A percentile compares a stretch with the other conserved stretches of the same genome.
phyloP scores from a whole-genome alignment of 2,113 vertebrate species.

The Elachura formosa region DNA sequence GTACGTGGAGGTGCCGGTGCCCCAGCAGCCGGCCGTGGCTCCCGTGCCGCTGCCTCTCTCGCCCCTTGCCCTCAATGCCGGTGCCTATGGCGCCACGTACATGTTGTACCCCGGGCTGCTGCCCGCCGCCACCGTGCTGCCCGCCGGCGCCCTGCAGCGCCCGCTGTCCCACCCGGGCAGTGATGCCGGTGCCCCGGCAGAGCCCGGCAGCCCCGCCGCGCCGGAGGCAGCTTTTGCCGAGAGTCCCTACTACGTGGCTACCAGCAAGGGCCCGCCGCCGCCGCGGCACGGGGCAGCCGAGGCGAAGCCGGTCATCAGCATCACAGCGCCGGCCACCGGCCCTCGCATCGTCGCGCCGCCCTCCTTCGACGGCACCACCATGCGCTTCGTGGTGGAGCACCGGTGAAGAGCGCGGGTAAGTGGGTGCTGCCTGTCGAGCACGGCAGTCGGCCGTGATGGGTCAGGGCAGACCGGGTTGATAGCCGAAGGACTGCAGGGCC shows the following conservation, averaged over 20 bases:
- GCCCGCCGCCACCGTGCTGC: constrained; percentile 75
- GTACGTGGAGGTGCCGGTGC: constrained; percentile 89
- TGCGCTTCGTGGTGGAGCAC: constrained; percentile 97
- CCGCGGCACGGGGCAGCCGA: constrained; percentile 33
- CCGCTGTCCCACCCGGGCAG: constrained; percentile 65
- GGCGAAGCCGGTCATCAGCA: constrained; percentile 85
- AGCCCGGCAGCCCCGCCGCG: background rate
- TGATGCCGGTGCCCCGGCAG: constrained; percentile 11
- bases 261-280: constrained; percentile 59
- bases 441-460: fast-evolving
- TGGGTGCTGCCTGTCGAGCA: fast-evolving
- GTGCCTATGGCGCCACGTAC: constrained; percentile 82
- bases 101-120: constrained; percentile 93
- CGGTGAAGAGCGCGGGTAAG: constrained; percentile 71
- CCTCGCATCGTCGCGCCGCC: constrained; percentile 89
- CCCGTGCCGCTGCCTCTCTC: constrained; percentile 78
- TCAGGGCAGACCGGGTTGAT: background rate
- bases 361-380: constrained; percentile 93
- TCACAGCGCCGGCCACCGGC: constrained; percentile 83
- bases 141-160: constrained; percentile 71
- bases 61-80: constrained; percentile 81
- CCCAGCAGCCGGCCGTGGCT: constrained; percentile 69
- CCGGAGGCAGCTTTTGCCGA: constrained; percentile 75
- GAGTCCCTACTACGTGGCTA: constrained; percentile 85
- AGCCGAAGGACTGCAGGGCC: background rate